Base-by-base conservation (phyloP, 2,888 invertebrate species). In the Phaedon cochleariae region DNA sequence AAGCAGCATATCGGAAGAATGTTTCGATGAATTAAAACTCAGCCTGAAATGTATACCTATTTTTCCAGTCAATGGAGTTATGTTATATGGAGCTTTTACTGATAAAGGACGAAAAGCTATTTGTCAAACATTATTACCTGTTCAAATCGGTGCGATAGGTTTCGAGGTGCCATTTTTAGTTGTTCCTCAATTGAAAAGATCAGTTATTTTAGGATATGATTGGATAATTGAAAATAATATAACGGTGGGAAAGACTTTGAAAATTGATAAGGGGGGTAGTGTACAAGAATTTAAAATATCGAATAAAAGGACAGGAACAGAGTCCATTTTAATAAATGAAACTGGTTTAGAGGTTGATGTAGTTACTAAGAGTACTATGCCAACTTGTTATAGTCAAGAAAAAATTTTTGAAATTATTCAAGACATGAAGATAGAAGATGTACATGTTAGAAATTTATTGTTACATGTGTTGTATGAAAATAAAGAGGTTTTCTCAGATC, bases 271-370 rank as follows among this genome's bases (percentile, higher is more conserved):
- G n/a, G n/a, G n/a, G n/a, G n/a, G n/a, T n/a, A n/a, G n/a, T n/a
- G n/a, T n/a, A n/a, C n/a, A n/a, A n/a, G n/a, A n/a, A n/a, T n/a
- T n/a, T n/a, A n/a, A n/a, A n/a, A n/a, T n/a, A n/a, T n/a, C n/a
- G n/a, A n/a, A n/a, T n/a, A n/a, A n/a, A n/a, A n/a, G n/a, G n/a
- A n/a, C n/a, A n/a, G n/a, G n/a, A n/a, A n/a, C n/a, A n/a, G n/a
- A n/a, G n/a, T n/a, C n/a, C n/a, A n/a, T n/a, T n/a, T n/a, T 37
- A 12, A 41, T 57, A 2, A 57, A 57, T 57, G 57, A 57, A 45
- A 57, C 57, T 12, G 57, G 57, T 9, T 22, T 57, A 41, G 45
- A 41, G 15, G 15, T 17, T 17, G 22, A 57, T 2, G 20, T 57
- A 12, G 26, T 22, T 6, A 10, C 22, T 20, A 17, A 1, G 10